Evolutionary conservation across 2,888 invertebrate species (phyloP).

Genomic region (Sarcophaga caerulescens): DNA sequence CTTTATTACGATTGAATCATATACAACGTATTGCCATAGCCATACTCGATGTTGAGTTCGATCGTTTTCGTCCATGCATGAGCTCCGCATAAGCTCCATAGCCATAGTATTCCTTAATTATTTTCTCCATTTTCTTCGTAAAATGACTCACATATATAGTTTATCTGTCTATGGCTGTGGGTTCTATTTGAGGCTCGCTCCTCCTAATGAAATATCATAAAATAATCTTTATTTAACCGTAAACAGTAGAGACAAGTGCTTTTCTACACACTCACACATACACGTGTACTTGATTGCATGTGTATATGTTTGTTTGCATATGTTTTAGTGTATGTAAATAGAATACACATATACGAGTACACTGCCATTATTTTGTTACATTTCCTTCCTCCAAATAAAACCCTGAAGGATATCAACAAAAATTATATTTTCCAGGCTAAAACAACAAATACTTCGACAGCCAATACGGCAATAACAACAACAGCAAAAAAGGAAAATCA

Average conservation of each 20-base stretch:
- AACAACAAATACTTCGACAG: background rate
- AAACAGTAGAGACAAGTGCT: constrained; percentile 34
- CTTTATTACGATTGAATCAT: too few species aligned
- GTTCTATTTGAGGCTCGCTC: background rate
- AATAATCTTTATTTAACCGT: constrained; percentile 56
- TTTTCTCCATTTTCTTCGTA: background rate
- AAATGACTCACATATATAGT: background rate
- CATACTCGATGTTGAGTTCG: too few species aligned
- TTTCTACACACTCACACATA: too few species aligned
- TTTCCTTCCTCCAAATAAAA: constrained; percentile 34
- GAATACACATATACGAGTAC: background rate
- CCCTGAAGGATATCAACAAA: constrained; percentile 43
- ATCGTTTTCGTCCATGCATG: too few species aligned
- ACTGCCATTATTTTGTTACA: constrained; percentile 44
- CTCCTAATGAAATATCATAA: constrained; percentile 57
- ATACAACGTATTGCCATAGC: too few species aligned
- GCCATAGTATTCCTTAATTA: background rate
- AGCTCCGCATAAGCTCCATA: too few species aligned
- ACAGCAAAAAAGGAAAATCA: background rate
- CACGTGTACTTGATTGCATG: background rate
- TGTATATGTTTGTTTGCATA: background rate
- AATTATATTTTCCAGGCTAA: background rate
- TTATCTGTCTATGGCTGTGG: background rate
- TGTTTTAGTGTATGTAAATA: background rate
- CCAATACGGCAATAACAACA: background rate